phyloP scores from a whole-genome alignment of 2,113 vertebrate genomes.

The Kryptolebias marmoratus region DNA sequence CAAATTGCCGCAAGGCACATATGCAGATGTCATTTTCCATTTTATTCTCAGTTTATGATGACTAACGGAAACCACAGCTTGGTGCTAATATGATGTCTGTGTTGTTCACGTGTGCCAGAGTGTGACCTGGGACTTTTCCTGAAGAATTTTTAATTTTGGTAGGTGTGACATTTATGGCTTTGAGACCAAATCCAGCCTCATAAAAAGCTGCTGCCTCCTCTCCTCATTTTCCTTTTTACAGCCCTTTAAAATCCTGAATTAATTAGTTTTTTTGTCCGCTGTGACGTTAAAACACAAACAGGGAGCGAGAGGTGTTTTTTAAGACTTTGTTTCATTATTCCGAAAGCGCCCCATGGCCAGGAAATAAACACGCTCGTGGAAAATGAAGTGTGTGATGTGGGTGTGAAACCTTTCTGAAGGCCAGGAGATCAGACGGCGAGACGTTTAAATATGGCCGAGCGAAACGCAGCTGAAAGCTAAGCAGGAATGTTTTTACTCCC shows the following conservation, averaged over 20 bases:
- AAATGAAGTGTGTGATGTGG: slow-evolving; percentile 60
- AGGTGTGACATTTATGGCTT: slow-evolving; percentile 78
- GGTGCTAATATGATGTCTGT: slow-evolving; percentile 18
- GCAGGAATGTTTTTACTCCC: neutral
- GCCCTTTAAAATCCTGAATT: slow-evolving; percentile 69
- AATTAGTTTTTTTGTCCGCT: slow-evolving; percentile 54
- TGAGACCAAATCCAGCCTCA: slow-evolving; percentile 50
- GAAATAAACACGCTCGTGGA: slow-evolving; percentile 67
- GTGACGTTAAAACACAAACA: slow-evolving; percentile 53
- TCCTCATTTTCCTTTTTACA: slow-evolving; percentile 48
- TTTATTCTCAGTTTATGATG: slow-evolving; percentile 25
- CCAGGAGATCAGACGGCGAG: neutral
- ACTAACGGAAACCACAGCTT: slow-evolving; percentile 10
- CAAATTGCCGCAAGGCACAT: neutral
- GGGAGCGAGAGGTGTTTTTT: slow-evolving; percentile 54
- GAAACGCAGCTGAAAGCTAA: slow-evolving; percentile 10
- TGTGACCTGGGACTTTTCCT: slow-evolving; percentile 44
- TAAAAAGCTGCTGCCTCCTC: slow-evolving; percentile 52
- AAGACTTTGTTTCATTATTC: slow-evolving; percentile 66
- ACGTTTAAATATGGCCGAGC: neutral
- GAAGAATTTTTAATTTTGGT: slow-evolving; percentile 78
- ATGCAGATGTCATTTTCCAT: neutral
- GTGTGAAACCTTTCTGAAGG: slow-evolving; percentile 42
- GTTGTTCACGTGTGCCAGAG: slow-evolving; percentile 18
- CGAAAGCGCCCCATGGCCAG: slow-evolving; percentile 33